Conservation (phyloP, 2,113 vertebrate species). For the Dasypus novemcinctus region DNA sequence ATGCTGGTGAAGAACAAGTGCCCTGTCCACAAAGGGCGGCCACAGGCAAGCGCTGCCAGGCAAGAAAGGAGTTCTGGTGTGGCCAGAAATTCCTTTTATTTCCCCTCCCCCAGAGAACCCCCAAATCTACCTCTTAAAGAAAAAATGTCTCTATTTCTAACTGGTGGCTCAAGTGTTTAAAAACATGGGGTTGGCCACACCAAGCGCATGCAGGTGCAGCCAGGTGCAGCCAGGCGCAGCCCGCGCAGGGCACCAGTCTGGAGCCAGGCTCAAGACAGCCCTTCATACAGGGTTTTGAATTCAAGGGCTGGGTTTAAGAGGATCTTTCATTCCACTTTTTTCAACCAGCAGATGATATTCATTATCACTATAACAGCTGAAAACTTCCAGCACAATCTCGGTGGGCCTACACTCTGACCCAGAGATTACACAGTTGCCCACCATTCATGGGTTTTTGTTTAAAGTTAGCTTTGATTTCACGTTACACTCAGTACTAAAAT, state of each 20-base stretch:
- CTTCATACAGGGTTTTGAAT: background rate
- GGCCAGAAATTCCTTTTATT: background rate
- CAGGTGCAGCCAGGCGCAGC: background rate
- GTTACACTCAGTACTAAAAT: background rate
- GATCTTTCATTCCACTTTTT: background rate
- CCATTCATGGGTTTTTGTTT: background rate
- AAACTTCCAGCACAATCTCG: background rate
- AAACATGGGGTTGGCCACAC: background rate
- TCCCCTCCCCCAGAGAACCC: background rate
- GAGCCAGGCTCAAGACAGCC: constrained; percentile 1
- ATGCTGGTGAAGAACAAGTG: background rate
- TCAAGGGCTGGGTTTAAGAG: constrained; percentile 22
- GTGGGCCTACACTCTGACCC: background rate
- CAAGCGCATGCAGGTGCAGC: background rate
- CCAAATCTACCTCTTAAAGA: background rate
- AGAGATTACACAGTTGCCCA: background rate
- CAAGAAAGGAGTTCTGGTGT: background rate
- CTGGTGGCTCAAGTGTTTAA: constrained; percentile 8
- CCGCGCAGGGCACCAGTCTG: background rate
- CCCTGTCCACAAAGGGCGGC: background rate
- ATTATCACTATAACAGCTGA: constrained; percentile 18
- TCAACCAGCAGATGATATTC: constrained; percentile 20
- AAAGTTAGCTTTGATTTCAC: constrained; percentile 14
- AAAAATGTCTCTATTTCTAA: background rate
- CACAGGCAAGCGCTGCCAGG: background rate